phyloP scores from a whole-genome alignment of 2,113 vertebrate species.

The Gobiocypris rarus region DNA sequence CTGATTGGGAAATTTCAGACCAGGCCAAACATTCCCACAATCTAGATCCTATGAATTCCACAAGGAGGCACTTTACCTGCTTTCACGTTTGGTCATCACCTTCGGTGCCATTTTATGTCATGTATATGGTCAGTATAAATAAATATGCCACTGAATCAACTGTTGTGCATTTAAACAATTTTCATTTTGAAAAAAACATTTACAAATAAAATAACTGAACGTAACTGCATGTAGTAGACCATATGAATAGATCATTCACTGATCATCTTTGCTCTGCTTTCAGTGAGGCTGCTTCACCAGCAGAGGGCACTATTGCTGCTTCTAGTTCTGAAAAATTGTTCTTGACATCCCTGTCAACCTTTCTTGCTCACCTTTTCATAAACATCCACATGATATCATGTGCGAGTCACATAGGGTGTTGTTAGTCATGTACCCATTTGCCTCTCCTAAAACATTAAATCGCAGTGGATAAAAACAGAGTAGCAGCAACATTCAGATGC shows the following conservation, averaged over 20 bases:
- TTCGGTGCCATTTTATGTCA: neutral
- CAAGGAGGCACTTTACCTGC: neutral
- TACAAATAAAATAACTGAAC: neutral
- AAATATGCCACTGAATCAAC: neutral
- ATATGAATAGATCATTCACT: too few relatives aligned
- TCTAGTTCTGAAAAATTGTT: neutral
- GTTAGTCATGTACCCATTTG: slow-evolving; percentile 20
- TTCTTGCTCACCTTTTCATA: slow-evolving; percentile 10
- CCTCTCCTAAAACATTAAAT: slow-evolving; percentile 28
- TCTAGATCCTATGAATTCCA: neutral
- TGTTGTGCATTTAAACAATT: too few relatives aligned
- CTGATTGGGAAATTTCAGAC: slow-evolving; percentile 8
- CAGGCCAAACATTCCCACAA: neutral
- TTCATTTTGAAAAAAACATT: neutral
- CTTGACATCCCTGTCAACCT: slow-evolving; percentile 27
- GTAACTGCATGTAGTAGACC: too few relatives aligned
- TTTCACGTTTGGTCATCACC: neutral
- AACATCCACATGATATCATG: slow-evolving; percentile 10
- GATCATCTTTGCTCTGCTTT: neutral
- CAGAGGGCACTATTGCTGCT: slow-evolving; percentile 42
- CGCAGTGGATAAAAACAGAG: neutral
- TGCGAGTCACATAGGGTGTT: neutral
- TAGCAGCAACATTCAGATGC: neutral
- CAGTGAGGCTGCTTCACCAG: slow-evolving; percentile 1
- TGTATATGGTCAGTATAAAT: neutral